phyloP scores from a whole-genome alignment of 2,797 vertebrate species.

The Tragelaphus eurycerus region DNA sequence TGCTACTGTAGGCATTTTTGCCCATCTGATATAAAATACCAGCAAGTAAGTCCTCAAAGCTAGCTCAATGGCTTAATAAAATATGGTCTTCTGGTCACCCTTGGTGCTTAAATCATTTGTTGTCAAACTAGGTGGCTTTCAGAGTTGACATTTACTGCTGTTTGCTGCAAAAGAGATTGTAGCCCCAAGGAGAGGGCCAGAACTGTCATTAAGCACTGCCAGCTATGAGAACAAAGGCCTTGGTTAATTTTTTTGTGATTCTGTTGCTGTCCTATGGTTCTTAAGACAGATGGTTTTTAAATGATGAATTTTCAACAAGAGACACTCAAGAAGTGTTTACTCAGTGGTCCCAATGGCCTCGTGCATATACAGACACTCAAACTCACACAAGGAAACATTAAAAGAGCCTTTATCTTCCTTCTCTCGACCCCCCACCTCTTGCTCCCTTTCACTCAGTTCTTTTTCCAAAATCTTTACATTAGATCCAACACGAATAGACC shows the following conservation, averaged over 20 bases:
- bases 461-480: not conserved
- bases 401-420: not conserved
- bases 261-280: not conserved
- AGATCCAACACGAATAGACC: not conserved
- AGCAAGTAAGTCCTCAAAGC: slow-evolving; percentile 71
- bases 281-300: slow-evolving; percentile 50
- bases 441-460: not conserved
- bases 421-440: not conserved
- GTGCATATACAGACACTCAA: slow-evolving; percentile 27
- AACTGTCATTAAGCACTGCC: slow-evolving; percentile 72
- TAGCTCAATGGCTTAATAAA: slow-evolving; percentile 72
- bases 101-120: slow-evolving; percentile 80
- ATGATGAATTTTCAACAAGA: slow-evolving; percentile 39
- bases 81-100: slow-evolving; percentile 80
- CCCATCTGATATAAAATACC: slow-evolving; percentile 75
- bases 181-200: slow-evolving; percentile 69
- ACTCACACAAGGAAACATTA: not conserved
- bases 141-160: slow-evolving; percentile 80
- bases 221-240: slow-evolving; percentile 59
- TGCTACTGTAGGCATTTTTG: slow-evolving; percentile 77
- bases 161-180: slow-evolving; percentile 73
- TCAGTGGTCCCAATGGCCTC: slow-evolving; percentile 23
- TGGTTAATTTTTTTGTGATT: slow-evolving; percentile 53
- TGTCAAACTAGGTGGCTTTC: slow-evolving; percentile 79
- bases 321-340: slow-evolving; percentile 40